These are phyloP conservation scores for Corvus cornix DNA, from an alignment of 2,113 vertebrate genomes.

Conservation along the genomic window DNA sequence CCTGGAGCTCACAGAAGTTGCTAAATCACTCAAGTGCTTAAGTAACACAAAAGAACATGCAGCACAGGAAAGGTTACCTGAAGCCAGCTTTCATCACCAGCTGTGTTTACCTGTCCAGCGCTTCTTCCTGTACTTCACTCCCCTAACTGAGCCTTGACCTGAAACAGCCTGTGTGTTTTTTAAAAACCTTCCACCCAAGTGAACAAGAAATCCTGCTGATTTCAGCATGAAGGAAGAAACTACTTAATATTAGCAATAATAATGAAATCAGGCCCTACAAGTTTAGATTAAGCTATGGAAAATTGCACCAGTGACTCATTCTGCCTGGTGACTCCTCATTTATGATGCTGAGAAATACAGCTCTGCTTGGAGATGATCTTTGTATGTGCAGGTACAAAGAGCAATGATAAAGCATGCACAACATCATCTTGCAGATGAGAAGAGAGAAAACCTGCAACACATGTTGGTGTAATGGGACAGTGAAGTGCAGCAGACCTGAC, in stretches of 20 bases:
- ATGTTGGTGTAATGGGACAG: fast-evolving
- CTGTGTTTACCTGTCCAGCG: neutral
- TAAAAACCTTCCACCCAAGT: neutral
- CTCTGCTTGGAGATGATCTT: neutral
- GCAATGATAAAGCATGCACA: neutral
- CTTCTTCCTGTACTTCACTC: neutral
- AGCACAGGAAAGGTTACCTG: neutral
- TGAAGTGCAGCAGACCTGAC: neutral
- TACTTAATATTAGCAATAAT: neutral
- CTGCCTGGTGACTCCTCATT: neutral
- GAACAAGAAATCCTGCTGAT: neutral
- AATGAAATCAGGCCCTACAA: neutral
- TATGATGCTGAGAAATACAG: neutral
- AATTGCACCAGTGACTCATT: neutral
- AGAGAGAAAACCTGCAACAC: neutral
- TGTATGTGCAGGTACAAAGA: neutral
- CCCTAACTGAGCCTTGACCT: neutral
- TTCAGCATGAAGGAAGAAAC: neutral
- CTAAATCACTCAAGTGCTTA: neutral
- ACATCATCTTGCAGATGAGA: fast-evolving
- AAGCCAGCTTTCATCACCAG: neutral
- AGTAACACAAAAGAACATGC: neutral
- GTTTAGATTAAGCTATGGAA: neutral
- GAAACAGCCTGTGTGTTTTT: neutral
- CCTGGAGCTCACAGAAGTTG: neutral